Evolutionary conservation across 2,113 vertebrate species (phyloP), one percentile per base, ranked within the genome.

Genomic region (Bufo bufo): DNA sequence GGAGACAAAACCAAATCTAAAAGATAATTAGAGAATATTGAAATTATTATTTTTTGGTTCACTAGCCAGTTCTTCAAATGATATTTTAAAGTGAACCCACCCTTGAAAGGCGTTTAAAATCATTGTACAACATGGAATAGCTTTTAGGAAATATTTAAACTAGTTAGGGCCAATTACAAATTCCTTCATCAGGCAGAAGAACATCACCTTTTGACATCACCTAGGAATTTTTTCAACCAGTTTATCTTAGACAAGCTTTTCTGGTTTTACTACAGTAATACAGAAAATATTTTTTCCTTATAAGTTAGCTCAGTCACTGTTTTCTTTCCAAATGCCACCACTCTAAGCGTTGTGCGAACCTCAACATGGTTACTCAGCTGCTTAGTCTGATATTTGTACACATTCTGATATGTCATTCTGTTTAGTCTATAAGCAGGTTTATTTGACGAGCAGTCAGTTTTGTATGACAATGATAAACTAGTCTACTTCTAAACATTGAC

Each of bases 331-430:
- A 50, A 78, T 52, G 49, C 12, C 49, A 77, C 54, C 49, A 14
- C n/a, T n/a, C 50, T 20, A 4, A 77, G 6, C 45, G 1, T n/a
- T 3, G 23, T 81, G 78, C 78, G 56, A 81, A 23, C 43, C 16
- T 80, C 54, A 33, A 43, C 14, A 61, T 81, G 56, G 54, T 81
- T 81, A 59, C 54, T 81, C 78, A 61, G 23, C 4, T 58, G 56
- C 59, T 45, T 59, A 80, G 50, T 58, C 52, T 58, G 54, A 7
- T 80, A 80, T 80, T 81, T 81, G 14, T 59, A 61, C 23, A 81
- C 78, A 81, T 45, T 13, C 56, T 3, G 33, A 81, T 58, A 81
- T 81, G 78, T 81, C 78, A 81, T 75, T 75, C 54, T 59, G 33
- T 45, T 81, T 33, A 16, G 54, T 47, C 58, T 81, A 58, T 58